Evolutionary conservation across 2,797 vertebrate genomes (phyloP).

Genomic region (Sandelia bainsii): DNA sequence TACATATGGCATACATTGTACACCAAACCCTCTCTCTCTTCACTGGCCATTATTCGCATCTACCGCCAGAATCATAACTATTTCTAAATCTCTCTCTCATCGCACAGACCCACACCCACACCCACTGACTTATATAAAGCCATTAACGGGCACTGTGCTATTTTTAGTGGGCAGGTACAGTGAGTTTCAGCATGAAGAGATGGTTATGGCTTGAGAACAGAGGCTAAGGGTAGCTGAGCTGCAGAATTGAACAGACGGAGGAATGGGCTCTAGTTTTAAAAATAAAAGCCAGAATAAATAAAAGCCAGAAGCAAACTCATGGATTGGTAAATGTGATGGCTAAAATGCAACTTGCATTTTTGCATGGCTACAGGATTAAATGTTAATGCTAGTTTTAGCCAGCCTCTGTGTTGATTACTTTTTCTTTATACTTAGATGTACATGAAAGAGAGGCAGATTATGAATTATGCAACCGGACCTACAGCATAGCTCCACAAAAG

Average conservation of each 20-base stretch:
- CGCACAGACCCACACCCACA: conserved; percentile 58
- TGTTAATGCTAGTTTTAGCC: not conserved
- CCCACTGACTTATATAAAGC: conserved; percentile 79
- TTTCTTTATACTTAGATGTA: not conserved
- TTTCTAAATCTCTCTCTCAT: conserved; percentile 45
- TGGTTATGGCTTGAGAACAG: conserved; percentile 42
- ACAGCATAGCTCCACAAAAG: not conserved
- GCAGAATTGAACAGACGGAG: conserved; percentile 41
- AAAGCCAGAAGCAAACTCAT: conserved; percentile 18
- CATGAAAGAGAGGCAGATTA: conserved; percentile 14
- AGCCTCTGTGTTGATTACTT: not conserved
- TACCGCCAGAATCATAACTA: conserved; percentile 49
- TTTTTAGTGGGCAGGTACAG: conserved; percentile 77
- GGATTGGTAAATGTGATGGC: not conserved
- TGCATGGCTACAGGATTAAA: conserved; percentile 5
- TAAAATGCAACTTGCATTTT: conserved; percentile 16
- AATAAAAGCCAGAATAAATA: conserved; percentile 40
- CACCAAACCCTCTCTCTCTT: not conserved
- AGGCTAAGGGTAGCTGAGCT: conserved; percentile 31
- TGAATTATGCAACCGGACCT: not conserved
- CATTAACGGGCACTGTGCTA: conserved; percentile 74
- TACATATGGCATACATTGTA: not conserved
- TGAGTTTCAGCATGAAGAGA: conserved; percentile 58
- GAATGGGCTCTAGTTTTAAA: conserved; percentile 22
- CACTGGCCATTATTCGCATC: conserved; percentile 29